These are phyloP conservation scores for Psilopsiagon aymara DNA, from an alignment of 2,113 vertebrate genomes.

Conservation along the genomic window DNA sequence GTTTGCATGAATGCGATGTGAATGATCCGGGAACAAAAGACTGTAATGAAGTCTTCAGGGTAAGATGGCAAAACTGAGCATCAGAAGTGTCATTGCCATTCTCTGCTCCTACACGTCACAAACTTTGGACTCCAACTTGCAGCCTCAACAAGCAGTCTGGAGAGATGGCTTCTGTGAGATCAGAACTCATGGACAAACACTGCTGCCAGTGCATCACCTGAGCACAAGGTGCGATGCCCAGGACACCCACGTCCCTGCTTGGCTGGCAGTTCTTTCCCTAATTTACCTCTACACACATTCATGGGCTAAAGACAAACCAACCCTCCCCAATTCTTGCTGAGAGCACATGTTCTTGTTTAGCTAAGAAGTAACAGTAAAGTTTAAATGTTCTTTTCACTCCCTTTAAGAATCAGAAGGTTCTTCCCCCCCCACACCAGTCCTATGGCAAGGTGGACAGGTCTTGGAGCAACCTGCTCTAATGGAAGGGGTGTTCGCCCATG, in stretches of 20 bases:
- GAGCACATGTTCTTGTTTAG: not conserved
- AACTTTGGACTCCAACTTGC: not conserved
- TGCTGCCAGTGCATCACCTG: accelerated
- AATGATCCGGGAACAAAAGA: not conserved
- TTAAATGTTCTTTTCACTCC: not conserved
- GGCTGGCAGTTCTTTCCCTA: not conserved
- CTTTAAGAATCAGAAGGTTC: not conserved
- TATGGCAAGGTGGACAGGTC: not conserved
- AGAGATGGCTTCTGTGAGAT: not conserved
- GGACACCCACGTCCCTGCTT: not conserved
- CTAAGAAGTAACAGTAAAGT: not conserved
- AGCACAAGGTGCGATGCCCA: not conserved
- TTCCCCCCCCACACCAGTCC: not conserved
- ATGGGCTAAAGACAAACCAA: not conserved
- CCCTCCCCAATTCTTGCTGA: not conserved
- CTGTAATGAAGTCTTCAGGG: not conserved
- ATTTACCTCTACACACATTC: not conserved
- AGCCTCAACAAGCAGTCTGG: not conserved
- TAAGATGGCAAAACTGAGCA: not conserved
- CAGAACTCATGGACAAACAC: not conserved
- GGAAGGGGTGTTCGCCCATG: not conserved
- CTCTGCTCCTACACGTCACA: not conserved
- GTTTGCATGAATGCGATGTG: accelerated
- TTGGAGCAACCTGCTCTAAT: not conserved
- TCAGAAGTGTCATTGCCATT: not conserved